Evolutionary conservation across 2,797 vertebrate genomes (phyloP), one percentile per base, ranked within the genome.

Genomic region (Novumbra hubbsi): DNA sequence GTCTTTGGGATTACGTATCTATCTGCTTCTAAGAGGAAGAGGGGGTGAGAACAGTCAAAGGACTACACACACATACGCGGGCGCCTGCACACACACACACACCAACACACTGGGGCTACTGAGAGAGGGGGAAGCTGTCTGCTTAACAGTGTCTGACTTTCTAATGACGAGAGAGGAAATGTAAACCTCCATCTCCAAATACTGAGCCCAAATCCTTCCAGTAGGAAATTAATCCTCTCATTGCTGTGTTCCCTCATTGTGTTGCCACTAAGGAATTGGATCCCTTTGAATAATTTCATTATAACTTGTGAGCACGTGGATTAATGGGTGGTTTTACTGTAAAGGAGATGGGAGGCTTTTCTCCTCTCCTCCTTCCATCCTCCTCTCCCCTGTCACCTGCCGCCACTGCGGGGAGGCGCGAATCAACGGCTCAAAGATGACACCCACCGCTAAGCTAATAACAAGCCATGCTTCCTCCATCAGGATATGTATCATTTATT

Each of bases 211-310:
- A 87, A 88, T 88, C 87, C 85, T 77, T 76, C 80, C 27, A 78
- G 81, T 79, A 70, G 80, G 85, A 87, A 86, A 88, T 84, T 85
- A 88, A 88, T 88, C 87, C 87, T 81, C 83, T 87, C 87, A 84
- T 85, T 88, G 83, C 80, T 78, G 79, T 81, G 79, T 81, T 84
- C 80, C 55, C 76, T 83, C 86, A 78, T 76, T 85, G 79, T 84
- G 80, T 79, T 75, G 69, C 70, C 52, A 82, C 85, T 83, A 84
- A 88, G 83, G 84, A 88, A 85, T 81, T 83, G 82, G 83, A 87
- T 86, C 81, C 85, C 73, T 76, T 76, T 86, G 84, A 88, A 86
- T 87, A 86, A 88, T 87, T 87, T 88, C 83, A 88, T 88, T 87
- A 87, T 84, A 85, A 87, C 82, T 87, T 78, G 79, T 84, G 85